These are phyloP conservation scores for Sarcoramphus papa DNA, from an alignment of 2,797 vertebrate species.

Conservation along the genomic window DNA sequence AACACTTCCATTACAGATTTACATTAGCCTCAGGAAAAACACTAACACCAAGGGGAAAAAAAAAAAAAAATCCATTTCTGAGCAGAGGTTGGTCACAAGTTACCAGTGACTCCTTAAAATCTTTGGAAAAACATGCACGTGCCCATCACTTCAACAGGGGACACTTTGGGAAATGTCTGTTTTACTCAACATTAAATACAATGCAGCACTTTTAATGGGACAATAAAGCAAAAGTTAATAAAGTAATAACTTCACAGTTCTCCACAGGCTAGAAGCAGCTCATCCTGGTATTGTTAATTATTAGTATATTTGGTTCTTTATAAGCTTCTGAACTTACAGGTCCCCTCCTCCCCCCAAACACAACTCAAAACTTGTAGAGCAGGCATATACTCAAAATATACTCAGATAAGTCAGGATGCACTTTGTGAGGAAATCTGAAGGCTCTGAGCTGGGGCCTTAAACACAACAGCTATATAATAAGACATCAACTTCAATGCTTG, in stretches of 20 bases:
- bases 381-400: neutral
- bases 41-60: neutral
- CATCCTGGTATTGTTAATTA: neutral
- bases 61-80: neutral
- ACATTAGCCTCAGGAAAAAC: neutral
- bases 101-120: neutral
- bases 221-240: neutral
- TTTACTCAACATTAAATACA: neutral
- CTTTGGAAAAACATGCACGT: neutral
- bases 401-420: neutral
- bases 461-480: neutral
- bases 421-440: neutral
- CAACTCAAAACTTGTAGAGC: neutral
- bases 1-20: neutral
- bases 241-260: neutral
- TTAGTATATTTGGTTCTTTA: neutral
- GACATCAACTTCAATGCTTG: neutral
- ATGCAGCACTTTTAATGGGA: neutral
- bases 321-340: neutral
- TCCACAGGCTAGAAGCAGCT: neutral
- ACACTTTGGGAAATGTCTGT: neutral
- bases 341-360: neutral
- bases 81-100: neutral
- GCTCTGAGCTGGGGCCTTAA: neutral
- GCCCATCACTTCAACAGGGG: accelerated